phyloP scores from a whole-genome alignment of 2,888 invertebrate genomes.

The Lepidochitona cinerea region DNA sequence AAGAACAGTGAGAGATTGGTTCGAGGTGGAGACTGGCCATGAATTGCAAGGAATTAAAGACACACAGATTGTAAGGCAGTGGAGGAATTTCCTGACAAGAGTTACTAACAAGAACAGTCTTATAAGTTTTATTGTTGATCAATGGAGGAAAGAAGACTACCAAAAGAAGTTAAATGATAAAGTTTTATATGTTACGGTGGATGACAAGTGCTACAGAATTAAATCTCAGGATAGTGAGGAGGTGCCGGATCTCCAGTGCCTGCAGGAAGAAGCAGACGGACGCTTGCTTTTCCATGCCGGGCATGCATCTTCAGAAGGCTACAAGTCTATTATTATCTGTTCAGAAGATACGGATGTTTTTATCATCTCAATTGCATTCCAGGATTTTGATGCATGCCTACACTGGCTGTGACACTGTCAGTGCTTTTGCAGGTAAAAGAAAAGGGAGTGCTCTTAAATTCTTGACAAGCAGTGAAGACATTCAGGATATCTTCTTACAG shows the following conservation, averaged over 20 bases:
- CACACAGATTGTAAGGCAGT: no score
- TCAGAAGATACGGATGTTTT: conserved; percentile 37
- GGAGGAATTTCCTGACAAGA: background rate
- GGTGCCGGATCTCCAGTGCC: no score
- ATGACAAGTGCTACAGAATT: conserved; percentile 25
- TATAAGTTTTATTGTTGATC: conserved; percentile 17
- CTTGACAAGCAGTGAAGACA: conserved; percentile 1
- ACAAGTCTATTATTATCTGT: conserved; percentile 20
- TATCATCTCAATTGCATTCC: conserved; percentile 22
- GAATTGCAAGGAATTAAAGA: background rate
- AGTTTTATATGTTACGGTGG: conserved; percentile 25
- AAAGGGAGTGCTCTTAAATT: conserved; percentile 25
- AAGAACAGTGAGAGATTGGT: conserved; percentile 24
- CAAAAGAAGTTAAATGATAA: conserved; percentile 16
- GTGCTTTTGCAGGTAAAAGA: conserved; percentile 29
- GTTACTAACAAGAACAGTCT: conserved; percentile 20
- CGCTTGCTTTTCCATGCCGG: conserved; percentile 31
- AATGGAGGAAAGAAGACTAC: conserved; percentile 21
- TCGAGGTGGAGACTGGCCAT: conserved; percentile 14
- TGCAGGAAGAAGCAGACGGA: conserved; percentile 35
- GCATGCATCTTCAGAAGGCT: conserved; percentile 28
- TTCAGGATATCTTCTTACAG: conserved; percentile 3
- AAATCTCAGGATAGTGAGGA: conserved; percentile 5
- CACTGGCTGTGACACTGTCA: conserved; percentile 32
- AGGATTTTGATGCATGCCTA: conserved; percentile 32